phyloP scores from a whole-genome alignment of 2,888 invertebrate genomes.

The Hirtodrosophila confusa region DNA sequence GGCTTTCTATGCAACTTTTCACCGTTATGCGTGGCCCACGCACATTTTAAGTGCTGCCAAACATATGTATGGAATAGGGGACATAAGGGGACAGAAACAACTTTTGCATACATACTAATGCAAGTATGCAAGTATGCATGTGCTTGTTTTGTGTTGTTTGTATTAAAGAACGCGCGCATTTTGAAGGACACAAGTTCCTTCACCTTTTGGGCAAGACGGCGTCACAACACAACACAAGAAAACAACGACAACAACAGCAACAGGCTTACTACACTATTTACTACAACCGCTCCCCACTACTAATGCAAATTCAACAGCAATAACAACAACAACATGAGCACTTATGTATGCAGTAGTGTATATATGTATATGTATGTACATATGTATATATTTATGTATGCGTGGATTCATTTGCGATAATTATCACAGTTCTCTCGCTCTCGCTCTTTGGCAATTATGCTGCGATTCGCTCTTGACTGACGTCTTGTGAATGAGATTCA shows the following conservation, averaged over 20 bases:
- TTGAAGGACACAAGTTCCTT: constrained; percentile 78
- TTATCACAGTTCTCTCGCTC: constrained; percentile 43
- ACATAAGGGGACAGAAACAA: constrained; percentile 39
- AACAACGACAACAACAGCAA: constrained; percentile 25
- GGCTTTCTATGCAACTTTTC: constrained; percentile 61
- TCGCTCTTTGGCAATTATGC: constrained; percentile 47
- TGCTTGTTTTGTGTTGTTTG: constrained; percentile 24
- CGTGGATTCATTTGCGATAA: constrained; percentile 56
- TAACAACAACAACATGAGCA: constrained; percentile 8
- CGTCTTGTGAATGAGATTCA: constrained; percentile 55
- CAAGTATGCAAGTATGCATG: constrained; percentile 5
- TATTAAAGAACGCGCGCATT: constrained; percentile 64
- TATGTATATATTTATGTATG: constrained; percentile 8
- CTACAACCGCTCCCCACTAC: constrained; percentile 54
- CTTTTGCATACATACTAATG: constrained; percentile 12
- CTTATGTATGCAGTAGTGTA: constrained; percentile 7
- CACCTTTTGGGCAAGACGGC: constrained; percentile 57
- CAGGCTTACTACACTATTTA: constrained; percentile 70
- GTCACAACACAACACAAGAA: constrained; percentile 45
- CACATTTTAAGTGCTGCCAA: constrained; percentile 31
- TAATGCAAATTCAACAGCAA: constrained; percentile 41
- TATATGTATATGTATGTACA: constrained; percentile 6
- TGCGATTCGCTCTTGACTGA: constrained; percentile 15
- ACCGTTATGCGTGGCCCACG: constrained; percentile 52
- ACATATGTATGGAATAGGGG: constrained; percentile 2